phyloP scores from a whole-genome alignment of 2,888 invertebrate genomes.

The Brachypalpus laphriformis region DNA sequence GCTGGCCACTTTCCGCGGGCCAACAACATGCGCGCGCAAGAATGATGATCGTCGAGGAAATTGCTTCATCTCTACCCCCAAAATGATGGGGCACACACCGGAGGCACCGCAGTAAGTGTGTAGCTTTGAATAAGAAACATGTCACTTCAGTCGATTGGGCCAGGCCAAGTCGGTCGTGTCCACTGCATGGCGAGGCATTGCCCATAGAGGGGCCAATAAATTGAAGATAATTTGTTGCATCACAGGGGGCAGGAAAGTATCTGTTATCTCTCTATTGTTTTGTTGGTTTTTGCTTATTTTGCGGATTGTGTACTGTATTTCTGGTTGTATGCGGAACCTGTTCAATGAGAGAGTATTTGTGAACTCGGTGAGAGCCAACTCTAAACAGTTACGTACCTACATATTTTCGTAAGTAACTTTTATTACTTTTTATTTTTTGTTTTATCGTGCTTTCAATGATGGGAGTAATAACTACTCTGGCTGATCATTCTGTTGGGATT shows the following conservation, averaged over 20 bases:
- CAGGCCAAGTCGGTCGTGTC: constrained; percentile 65
- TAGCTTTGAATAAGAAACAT: constrained; percentile 71
- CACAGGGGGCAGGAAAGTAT: constrained; percentile 72
- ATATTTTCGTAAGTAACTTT: neutral
- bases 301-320: constrained; percentile 5
- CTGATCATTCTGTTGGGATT: neutral
- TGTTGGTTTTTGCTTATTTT: constrained; percentile 64
- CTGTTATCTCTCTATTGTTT: constrained; percentile 76
- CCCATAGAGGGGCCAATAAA: constrained; percentile 74
- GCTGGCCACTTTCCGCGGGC: constrained; percentile 29
- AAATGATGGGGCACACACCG: constrained; percentile 41
- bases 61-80: constrained; percentile 70
- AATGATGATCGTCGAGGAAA: constrained; percentile 72
- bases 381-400: neutral
- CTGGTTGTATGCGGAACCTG: constrained; percentile 9
- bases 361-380: constrained; percentile 1
- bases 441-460: neutral
- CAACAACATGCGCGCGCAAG: constrained; percentile 44
- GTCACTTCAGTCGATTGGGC: constrained; percentile 70
- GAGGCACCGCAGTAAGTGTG: constrained; percentile 71
- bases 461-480: neutral
- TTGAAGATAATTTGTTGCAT: constrained; percentile 77
- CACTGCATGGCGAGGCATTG: constrained; percentile 51
- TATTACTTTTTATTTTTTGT: neutral
- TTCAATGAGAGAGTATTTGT: constrained; percentile 16